These are phyloP conservation scores for Speoplatyrhinus poulsoni DNA, from an alignment of 2,113 vertebrate species.

Conservation along the genomic window DNA sequence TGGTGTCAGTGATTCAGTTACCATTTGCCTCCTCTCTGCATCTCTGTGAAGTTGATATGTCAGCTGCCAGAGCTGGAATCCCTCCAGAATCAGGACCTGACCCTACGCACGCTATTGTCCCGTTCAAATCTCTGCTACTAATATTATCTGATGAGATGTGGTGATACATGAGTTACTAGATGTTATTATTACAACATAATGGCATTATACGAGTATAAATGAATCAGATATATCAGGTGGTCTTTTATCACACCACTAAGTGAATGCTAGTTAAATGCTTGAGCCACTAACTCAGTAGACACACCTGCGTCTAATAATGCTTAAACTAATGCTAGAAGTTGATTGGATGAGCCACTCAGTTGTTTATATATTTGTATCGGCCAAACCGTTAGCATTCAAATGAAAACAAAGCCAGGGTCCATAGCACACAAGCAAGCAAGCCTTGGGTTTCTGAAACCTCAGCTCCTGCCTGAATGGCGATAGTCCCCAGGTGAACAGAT, in stretches of 20 bases:
- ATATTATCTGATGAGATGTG: constrained; percentile 16
- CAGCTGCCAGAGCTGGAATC: constrained; percentile 58
- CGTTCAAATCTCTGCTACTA: constrained; percentile 2
- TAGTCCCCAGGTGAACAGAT: constrained; percentile 37
- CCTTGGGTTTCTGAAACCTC: background rate
- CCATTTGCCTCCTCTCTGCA: constrained; percentile 53
- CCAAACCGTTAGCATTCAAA: constrained; percentile 28
- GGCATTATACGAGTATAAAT: background rate
- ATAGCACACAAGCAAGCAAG: background rate
- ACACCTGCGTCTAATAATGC: no score
- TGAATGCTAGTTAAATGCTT: constrained; percentile 15
- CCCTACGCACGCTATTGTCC: constrained; percentile 18
- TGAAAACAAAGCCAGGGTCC: constrained; percentile 23
- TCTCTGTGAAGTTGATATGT: constrained; percentile 55
- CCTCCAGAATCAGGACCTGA: constrained; percentile 43
- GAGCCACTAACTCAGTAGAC: constrained; percentile 14
- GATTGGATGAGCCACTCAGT: constrained; percentile 4
- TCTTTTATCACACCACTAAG: background rate
- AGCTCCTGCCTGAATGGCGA: constrained; percentile 25
- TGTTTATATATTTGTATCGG: background rate
- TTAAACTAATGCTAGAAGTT: background rate
- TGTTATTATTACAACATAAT: background rate
- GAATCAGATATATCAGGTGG: background rate
- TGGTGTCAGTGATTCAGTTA: constrained; percentile 59
- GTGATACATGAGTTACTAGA: constrained; percentile 1